Conservation (phyloP, 2,113 vertebrate genomes). For the Syngnathoides biaculeatus region DNA sequence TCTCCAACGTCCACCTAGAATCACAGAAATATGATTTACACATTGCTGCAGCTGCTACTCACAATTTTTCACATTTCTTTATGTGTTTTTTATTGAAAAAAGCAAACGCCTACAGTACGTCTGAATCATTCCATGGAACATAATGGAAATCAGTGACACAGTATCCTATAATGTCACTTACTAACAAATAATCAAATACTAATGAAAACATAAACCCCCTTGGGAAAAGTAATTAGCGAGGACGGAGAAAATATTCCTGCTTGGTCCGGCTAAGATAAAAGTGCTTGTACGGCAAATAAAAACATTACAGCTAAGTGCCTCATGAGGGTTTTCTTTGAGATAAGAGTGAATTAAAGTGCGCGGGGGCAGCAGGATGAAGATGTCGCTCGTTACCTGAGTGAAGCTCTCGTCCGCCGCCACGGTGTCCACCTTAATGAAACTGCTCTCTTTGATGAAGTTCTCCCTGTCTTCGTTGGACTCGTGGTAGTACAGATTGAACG, state of each 20-base stretch:
- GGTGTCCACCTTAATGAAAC: conserved; percentile 96
- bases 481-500: conserved; percentile 98
- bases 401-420: conserved; percentile 98
- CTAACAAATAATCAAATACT: background rate
- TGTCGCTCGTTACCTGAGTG: conserved; percentile 79
- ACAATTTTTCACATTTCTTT: too few species aligned
- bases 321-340: conserved; percentile 27
- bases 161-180: background rate
- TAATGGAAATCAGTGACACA: background rate
- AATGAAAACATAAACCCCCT: background rate
- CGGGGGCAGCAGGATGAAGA: conserved; percentile 33
- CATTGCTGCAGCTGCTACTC: background rate
- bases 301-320: conserved; percentile 37
- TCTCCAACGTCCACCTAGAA: conserved; percentile 89
- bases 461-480: conserved; percentile 94
- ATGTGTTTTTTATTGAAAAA: too few species aligned
- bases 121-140: background rate
- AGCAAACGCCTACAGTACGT: background rate
- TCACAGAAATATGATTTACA: background rate
- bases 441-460: conserved; percentile 91
- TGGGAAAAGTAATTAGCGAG: conserved; percentile 6
- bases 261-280: conserved; percentile 40
- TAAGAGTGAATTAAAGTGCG: conserved; percentile 49
- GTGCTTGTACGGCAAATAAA: conserved; percentile 44
- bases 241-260: conserved; percentile 27